Conservation (phyloP, 2,888 invertebrate species). For the Pristionchus exspectatus region DNA sequence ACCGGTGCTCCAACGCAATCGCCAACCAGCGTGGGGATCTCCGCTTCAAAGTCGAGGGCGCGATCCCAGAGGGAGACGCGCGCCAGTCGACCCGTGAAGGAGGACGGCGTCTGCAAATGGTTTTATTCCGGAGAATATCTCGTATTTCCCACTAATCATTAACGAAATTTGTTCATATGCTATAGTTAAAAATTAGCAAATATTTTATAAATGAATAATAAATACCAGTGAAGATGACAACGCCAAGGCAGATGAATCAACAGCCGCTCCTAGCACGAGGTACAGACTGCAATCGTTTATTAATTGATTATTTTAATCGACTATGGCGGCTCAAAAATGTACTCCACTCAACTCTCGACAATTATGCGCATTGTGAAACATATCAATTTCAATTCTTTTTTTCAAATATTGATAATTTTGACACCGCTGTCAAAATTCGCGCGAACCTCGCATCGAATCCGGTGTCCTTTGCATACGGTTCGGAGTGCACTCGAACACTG, state of each 20-base stretch:
- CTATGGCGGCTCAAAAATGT: neutral
- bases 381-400: too few relatives aligned
- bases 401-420: too few relatives aligned
- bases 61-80: constrained; percentile 95
- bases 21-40: constrained; percentile 75
- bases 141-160: too few relatives aligned
- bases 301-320: neutral
- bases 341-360: neutral
- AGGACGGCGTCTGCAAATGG: neutral
- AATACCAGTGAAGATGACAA: neutral
- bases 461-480: constrained; percentile 90
- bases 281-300: constrained; percentile 48
- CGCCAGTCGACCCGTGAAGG: constrained; percentile 87
- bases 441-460: constrained; percentile 90
- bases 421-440: too few relatives aligned
- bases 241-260: neutral
- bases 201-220: too few relatives aligned
- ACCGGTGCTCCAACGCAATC: constrained; percentile 73
- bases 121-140: too few relatives aligned
- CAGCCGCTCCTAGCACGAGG: constrained; percentile 76
- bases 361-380: neutral
- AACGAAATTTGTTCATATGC: too few relatives aligned
- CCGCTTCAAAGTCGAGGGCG: constrained; percentile 88
- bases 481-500: constrained; percentile 93
- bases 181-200: too few relatives aligned